Evolutionary conservation across 2,113 vertebrate species (phyloP).

Genomic region (Peromyscus maniculatus): DNA sequence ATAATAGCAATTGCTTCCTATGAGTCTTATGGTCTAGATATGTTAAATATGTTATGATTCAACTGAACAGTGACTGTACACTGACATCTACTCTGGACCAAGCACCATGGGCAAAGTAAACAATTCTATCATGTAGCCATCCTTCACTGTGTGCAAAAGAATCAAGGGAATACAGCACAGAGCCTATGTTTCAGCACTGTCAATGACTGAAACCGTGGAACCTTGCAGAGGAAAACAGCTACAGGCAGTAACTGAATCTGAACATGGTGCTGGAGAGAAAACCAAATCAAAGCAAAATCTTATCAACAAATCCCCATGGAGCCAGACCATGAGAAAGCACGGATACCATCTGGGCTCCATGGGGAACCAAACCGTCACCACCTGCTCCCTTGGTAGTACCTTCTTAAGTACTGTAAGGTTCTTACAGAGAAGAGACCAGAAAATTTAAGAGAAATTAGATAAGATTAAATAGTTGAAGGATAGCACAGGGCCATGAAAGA

Average conservation of each 20-base stretch:
- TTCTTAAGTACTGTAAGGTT: slow-evolving; percentile 53
- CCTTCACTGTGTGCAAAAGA: not conserved
- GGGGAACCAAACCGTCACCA: slow-evolving; percentile 64
- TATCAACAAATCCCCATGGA: slow-evolving; percentile 71
- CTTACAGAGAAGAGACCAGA: slow-evolving; percentile 29
- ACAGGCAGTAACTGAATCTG: slow-evolving; percentile 54
- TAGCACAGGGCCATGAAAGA: slow-evolving; percentile 22
- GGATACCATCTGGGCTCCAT: slow-evolving; percentile 71
- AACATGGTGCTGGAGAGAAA: slow-evolving; percentile 50
- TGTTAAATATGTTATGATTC: slow-evolving; percentile 53
- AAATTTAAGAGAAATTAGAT: slow-evolving; percentile 66
- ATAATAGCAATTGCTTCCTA: slow-evolving; percentile 48
- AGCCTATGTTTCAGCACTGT: slow-evolving; percentile 9
- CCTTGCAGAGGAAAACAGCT: slow-evolving; percentile 6
- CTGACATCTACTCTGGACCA: not conserved
- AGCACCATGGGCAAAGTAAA: not conserved
- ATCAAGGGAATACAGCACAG: not conserved
- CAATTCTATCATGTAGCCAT: not conserved
- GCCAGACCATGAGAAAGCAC: slow-evolving; percentile 48
- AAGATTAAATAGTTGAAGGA: slow-evolving; percentile 68
- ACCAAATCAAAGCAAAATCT: slow-evolving; percentile 78
- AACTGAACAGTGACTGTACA: slow-evolving; percentile 16
- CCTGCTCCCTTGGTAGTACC: slow-evolving; percentile 60
- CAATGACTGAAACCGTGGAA: slow-evolving; percentile 26
- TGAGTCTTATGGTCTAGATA: slow-evolving; percentile 43